Base-by-base conservation (phyloP, 2,888 invertebrate genomes). In the Drosophila falleni region DNA sequence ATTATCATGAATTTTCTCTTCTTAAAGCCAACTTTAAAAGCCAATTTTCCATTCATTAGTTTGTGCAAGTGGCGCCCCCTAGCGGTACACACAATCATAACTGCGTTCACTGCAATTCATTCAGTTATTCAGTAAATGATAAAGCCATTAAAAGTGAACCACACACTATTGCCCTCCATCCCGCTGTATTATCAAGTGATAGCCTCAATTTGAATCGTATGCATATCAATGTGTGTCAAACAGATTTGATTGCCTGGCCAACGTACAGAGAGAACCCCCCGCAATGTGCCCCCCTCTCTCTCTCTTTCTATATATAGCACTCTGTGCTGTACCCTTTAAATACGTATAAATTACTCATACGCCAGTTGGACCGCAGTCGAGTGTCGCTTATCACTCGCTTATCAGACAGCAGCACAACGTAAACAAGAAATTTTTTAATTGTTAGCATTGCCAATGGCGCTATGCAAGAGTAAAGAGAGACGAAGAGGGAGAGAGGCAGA, bases 181-280 rank as follows among this genome's bases (percentile, higher is more conserved):
- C 26, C 2, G 6, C 13, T 50, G 16, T 10, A 53, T 15, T 39
- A 26, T 8, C 39, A 41, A 42, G 54, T 42, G 55, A 55, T 55
- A 55, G 53, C 53, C 33, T 42, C 42, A 53, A 67, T 59, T 49
- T 56, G 47, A 59, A 42, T 51, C 60, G 46, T 42, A 47, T 70
- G 59, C 66, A 71, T 80, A 79, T 69, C 79, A 81, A 79, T 69
- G 66, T 71, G 81, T 86, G 82, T 82, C 82, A 78, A 85, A 54
- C 55, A 47, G 76, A 69, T 81, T 82, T 71, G 71, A 86, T 79
- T 65, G 68, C 59, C 63, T 35, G 50, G 33, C 19, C 47, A 53
- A 11, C 44, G 42, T 19, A 19, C 42, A 42, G 42, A 19, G 42
- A 44, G 47, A 26, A 10, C 46, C 31, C 10, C 15, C 2, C 31